phyloP scores from a whole-genome alignment of 2,113 vertebrate genomes.

The Platanista minor region DNA sequence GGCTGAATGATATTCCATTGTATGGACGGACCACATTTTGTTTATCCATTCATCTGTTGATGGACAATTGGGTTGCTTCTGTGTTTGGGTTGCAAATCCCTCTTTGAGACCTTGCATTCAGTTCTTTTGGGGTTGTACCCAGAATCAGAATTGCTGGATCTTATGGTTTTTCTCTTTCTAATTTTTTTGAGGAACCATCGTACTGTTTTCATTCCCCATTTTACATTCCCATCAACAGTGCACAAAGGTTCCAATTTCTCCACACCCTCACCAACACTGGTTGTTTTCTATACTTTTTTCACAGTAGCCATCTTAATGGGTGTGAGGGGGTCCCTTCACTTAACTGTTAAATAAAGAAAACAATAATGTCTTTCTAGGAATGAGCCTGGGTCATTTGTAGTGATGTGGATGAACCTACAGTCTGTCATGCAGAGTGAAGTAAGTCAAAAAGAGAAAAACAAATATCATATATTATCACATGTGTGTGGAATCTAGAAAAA shows the following conservation, averaged over 20 bases:
- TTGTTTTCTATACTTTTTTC: background rate
- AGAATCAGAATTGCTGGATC: background rate
- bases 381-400: no score
- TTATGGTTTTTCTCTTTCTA: background rate
- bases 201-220: background rate
- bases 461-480: no score
- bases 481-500: no score
- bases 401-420: no score
- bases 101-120: background rate
- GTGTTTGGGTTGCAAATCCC: background rate
- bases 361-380: background rate
- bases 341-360: background rate
- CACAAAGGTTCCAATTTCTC: background rate
- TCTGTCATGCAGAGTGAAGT: no score
- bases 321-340: background rate
- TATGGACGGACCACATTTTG: rapidly evolving
- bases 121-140: background rate
- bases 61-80: no score
- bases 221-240: background rate
- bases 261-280: background rate
- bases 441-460: no score
- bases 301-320: background rate
- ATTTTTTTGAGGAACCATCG: background rate
- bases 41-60: rapidly evolving
- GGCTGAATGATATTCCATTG: background rate